Percentiles rank a stretch among this genome's conserved stretches.
phyloP scores from a whole-genome alignment of 2,797 vertebrate genomes.

The Cyclopterus lumpus region DNA sequence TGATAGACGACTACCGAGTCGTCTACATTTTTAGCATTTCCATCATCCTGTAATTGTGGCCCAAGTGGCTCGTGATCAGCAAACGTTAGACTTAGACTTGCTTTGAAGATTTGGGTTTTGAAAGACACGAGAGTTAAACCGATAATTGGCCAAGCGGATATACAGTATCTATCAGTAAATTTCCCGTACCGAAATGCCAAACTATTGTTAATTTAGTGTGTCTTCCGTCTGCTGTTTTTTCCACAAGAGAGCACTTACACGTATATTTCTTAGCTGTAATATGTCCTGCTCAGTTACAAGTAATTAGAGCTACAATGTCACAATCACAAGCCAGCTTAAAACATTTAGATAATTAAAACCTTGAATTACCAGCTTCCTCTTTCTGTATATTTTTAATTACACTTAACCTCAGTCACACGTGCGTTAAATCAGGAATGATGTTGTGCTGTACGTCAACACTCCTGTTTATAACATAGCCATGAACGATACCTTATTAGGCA shows the following conservation, averaged over 20 bases:
- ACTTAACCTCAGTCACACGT: conserved; percentile 30
- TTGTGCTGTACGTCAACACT: conserved; percentile 15
- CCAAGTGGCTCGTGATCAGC: too few species aligned
- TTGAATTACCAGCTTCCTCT: conserved; percentile 20
- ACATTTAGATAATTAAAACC: conserved; percentile 2
- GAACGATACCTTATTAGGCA: conserved; percentile 41
- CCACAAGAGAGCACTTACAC: background rate
- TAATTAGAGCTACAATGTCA: background rate
- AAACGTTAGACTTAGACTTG: too few species aligned
- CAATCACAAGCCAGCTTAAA: conserved; percentile 2
- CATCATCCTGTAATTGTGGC: too few species aligned
- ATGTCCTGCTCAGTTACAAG: background rate
- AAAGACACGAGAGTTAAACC: too few species aligned
- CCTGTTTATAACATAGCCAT: conserved; percentile 25
- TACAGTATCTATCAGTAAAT: too few species aligned
- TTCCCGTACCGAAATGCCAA: background rate
- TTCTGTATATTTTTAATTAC: conserved; percentile 23
- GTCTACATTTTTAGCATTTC: too few species aligned
- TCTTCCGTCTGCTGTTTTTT: background rate
- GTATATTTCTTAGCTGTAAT: background rate
- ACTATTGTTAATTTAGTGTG: background rate
- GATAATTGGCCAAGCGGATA: too few species aligned
- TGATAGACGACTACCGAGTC: too few species aligned
- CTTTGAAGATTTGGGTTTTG: too few species aligned
- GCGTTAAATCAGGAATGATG: conserved; percentile 41